Base-by-base conservation (phyloP, 2,797 vertebrate species). In the Rhodeus uyekii region DNA sequence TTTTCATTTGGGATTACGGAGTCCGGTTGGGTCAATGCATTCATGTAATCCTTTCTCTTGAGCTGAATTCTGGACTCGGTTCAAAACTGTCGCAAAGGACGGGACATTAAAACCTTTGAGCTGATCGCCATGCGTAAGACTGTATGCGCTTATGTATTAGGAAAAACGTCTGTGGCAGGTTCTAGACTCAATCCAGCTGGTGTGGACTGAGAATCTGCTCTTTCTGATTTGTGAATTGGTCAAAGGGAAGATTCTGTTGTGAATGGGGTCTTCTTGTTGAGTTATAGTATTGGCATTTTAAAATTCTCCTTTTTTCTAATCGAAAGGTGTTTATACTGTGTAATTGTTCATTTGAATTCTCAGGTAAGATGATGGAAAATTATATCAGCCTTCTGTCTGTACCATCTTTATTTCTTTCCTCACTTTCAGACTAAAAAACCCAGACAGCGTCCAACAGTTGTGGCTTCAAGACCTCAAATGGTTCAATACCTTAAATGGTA, bases 1-100 rank as follows among this genome's bases (percentile, higher is more conserved):
- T 48, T 39, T 61, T 63, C n/a, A 64, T 77, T 73, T 73, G 67
- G 61, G 82, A 81, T 81, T 83, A 74, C 29, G 1, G 39, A 27
- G 34, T 50, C 32, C 12, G 24, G 73, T 65, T 2, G 4, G 46
- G 58, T 71, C 60, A 72, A 58, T 14, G 29, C 13, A 68, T 46
- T 72, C 22, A 32, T 75, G 22, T 80, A 69, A 85, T 83, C 76
- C 7, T 7, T 60, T 77, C 55, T 50, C 14, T 72, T 63, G 58
- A 74, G 8, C 53, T 75, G 50, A 36, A 39, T 46, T 78, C 61
- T 61, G 65, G 72, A 48, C 24, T 72, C n/a, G 0, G 24, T 68
- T 58, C 50, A 61, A 79, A 64, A 83, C 24, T 38, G 44, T 63
- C 3, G 4, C 29, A 53, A 60, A 44, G 24, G 46, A 27, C 63